phyloP scores from a whole-genome alignment of 2,797 vertebrate genomes.

The Falco berigora region DNA sequence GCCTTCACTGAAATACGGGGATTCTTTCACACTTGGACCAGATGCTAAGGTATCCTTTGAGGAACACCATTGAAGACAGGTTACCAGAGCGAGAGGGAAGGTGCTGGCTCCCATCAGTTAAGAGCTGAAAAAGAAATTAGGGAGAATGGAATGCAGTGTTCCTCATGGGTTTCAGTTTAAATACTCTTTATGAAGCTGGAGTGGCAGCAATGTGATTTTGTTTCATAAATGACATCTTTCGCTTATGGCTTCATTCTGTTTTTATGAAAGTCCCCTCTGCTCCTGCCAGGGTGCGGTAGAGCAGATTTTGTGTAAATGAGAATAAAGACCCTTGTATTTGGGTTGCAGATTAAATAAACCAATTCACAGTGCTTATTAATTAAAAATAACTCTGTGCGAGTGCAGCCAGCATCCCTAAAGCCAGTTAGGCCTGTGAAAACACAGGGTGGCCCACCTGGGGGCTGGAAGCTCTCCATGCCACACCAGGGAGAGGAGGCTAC shows the following conservation, averaged over 20 bases:
- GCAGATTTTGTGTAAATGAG: not conserved
- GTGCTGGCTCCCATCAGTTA: not conserved
- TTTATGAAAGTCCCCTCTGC: not conserved
- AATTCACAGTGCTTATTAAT: not conserved
- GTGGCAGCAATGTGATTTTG: not conserved
- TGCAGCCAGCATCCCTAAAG: not conserved
- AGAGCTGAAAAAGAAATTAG: not conserved
- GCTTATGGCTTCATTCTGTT: not conserved
- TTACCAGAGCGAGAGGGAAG: not conserved
- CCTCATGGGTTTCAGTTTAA: not conserved
- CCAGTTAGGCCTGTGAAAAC: not conserved
- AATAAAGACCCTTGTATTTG: not conserved
- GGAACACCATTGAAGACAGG: not conserved
- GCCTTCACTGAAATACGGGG: not conserved
- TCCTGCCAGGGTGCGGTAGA: not conserved
- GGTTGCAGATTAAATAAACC: not conserved
- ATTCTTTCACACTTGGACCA: not conserved
- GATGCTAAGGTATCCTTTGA: not conserved
- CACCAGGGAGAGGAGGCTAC: not conserved
- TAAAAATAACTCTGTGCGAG: not conserved
- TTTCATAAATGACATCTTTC: not conserved
- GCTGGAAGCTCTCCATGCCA: not conserved
- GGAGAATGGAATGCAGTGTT: not conserved
- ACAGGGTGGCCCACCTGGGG: not conserved
- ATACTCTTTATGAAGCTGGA: not conserved